Conservation (phyloP, 1,140 invertebrate species). For the Hylaeus volcanicus region DNA sequence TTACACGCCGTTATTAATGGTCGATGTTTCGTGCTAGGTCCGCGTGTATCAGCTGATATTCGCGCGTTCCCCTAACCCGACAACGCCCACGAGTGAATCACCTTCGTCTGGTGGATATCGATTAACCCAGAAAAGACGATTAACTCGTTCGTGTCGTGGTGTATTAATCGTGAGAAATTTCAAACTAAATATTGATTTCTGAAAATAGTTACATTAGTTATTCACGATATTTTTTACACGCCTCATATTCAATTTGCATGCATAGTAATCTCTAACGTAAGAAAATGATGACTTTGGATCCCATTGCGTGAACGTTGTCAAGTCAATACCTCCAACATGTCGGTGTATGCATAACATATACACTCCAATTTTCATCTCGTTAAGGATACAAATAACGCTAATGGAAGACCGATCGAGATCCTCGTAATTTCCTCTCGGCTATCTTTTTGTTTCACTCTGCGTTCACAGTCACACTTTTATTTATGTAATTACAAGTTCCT, state of each 20-base stretch:
- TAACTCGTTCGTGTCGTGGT: not conserved
- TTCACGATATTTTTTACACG: not conserved
- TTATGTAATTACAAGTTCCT: not conserved
- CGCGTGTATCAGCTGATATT: slow-evolving; percentile 16
- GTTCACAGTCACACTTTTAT: not conserved
- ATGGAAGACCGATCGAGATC: not conserved
- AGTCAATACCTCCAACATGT: not conserved
- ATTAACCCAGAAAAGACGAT: slow-evolving; percentile 36
- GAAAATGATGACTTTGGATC: not conserved
- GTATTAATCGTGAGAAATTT: too few relatives aligned
- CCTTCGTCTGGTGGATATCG: slow-evolving; percentile 8
- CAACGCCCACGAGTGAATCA: slow-evolving; percentile 35
- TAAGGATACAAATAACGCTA: not conserved
- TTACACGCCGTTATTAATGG: slow-evolving; percentile 57
- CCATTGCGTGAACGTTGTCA: not conserved
- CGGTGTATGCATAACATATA: too few relatives aligned
- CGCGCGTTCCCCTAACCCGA: slow-evolving; percentile 28
- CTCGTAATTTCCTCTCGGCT: not conserved
- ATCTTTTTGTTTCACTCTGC: too few relatives aligned
- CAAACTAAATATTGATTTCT: too few relatives aligned
- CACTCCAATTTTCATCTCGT: not conserved
- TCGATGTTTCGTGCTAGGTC: slow-evolving; percentile 41
- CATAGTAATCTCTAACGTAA: not conserved
- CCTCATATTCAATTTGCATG: not conserved
- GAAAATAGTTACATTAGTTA: too few relatives aligned